Evolutionary conservation across 2,113 vertebrate genomes (phyloP).

Genomic region (Zapus hudsonius): DNA sequence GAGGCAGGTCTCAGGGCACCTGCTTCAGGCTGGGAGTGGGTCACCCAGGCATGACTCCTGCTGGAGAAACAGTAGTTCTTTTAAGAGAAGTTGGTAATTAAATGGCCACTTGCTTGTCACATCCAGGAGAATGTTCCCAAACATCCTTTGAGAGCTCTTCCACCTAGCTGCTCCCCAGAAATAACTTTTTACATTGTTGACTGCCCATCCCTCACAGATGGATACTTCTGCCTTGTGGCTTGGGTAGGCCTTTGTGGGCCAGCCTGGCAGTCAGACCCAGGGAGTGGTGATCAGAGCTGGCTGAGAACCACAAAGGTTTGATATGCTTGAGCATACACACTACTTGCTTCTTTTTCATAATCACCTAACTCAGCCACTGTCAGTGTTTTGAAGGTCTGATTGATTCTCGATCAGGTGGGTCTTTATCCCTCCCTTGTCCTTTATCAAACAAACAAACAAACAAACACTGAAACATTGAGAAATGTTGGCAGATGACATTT

Average conservation of each 20-base stretch:
- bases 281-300: not conserved
- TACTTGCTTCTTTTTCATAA: not conserved
- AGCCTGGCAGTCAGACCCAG: not conserved
- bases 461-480: not conserved
- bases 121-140: rapidly evolving
- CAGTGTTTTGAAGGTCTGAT: not conserved
- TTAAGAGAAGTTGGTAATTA: not conserved
- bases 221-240: not conserved
- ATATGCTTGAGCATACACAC: not conserved
- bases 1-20: not conserved
- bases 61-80: not conserved
- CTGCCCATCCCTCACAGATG: not conserved
- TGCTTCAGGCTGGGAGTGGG: not conserved
- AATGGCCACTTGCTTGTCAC: not conserved
- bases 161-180: not conserved
- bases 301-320: not conserved
- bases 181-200: not conserved
- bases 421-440: not conserved
- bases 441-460: not conserved
- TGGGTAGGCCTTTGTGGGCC: rapidly evolving
- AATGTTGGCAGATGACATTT: not conserved
- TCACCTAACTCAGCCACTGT: not conserved
- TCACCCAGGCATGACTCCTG: not conserved
- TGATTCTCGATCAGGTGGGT: not conserved
- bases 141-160: not conserved